phyloP scores from a whole-genome alignment of 2,888 invertebrate genomes.

The Lycophotia porphyrea region DNA sequence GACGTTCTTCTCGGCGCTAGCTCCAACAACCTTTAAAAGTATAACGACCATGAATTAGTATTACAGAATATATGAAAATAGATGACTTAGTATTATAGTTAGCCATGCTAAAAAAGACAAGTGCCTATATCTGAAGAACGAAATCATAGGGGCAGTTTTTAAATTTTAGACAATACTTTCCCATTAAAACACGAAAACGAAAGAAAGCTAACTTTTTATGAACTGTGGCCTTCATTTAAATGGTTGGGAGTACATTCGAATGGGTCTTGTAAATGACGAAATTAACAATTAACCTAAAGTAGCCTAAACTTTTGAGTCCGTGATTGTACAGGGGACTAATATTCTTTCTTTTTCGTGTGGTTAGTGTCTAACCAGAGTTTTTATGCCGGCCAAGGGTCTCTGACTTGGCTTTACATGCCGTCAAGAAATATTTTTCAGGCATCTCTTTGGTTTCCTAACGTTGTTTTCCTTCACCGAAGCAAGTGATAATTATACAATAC shows the following conservation, averaged over 20 bases:
- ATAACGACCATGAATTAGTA: slow-evolving; percentile 23
- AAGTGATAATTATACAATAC: too few relatives aligned
- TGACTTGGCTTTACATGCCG: too few relatives aligned
- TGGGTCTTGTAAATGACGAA: background rate
- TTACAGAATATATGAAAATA: slow-evolving; percentile 3
- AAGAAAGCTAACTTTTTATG: background rate
- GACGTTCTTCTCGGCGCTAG: slow-evolving; percentile 93
- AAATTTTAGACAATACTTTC: background rate
- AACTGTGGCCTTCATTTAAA: background rate
- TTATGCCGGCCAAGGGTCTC: too few relatives aligned
- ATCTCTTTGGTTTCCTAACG: too few relatives aligned
- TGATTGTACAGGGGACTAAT: background rate
- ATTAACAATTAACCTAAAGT: background rate
- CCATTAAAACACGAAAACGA: background rate
- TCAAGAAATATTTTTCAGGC: too few relatives aligned
- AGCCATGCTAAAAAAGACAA: background rate
- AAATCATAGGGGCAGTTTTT: background rate
- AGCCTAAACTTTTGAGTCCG: background rate
- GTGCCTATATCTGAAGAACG: background rate
- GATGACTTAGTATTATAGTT: background rate
- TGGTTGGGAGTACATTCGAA: background rate
- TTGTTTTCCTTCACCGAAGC: too few relatives aligned
- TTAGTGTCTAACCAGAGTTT: too few relatives aligned
- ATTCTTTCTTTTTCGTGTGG: too few relatives aligned
- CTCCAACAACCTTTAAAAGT: slow-evolving; percentile 90